Evolutionary conservation across 2,113 vertebrate genomes (phyloP).

Genomic region (Nannobrachium achirus): DNA sequence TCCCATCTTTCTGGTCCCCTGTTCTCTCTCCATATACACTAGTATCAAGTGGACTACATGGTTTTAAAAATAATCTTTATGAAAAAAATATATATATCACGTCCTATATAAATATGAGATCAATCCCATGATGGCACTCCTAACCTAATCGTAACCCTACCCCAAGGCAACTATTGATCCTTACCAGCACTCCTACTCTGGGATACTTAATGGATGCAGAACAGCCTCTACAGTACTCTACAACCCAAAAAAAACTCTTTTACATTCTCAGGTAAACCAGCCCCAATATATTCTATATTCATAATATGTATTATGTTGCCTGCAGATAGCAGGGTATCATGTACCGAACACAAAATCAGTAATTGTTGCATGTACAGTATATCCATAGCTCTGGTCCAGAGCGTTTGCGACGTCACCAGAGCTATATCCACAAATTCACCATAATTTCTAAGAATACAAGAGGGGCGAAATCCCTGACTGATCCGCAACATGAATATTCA

Average conservation of each 20-base stretch:
- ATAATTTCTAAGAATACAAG: no score
- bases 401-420: no score
- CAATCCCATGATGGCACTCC: slow-evolving; percentile 30
- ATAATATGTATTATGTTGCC: slow-evolving; percentile 12
- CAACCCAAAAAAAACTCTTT: slow-evolving; percentile 24
- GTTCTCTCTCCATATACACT: background rate
- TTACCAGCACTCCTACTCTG: slow-evolving; percentile 28
- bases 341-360: no score
- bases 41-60: background rate
- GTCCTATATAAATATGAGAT: background rate
- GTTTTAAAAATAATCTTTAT: background rate
- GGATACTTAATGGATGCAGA: background rate
- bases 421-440: no score
- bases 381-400: no score
- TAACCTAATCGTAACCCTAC: slow-evolving; percentile 32
- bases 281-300: slow-evolving; percentile 13
- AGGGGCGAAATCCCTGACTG: no score
- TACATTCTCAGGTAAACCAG: slow-evolving; percentile 10
- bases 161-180: slow-evolving; percentile 46
- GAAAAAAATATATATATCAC: no score
- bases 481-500: no score
- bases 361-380: no score
- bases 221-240: slow-evolving; percentile 30
- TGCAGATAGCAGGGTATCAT: background rate
- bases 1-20: slow-evolving; percentile 3